These are phyloP conservation scores for Planiliza haematocheilus DNA, from an alignment of 2,113 vertebrate species.

Conservation along the genomic window DNA sequence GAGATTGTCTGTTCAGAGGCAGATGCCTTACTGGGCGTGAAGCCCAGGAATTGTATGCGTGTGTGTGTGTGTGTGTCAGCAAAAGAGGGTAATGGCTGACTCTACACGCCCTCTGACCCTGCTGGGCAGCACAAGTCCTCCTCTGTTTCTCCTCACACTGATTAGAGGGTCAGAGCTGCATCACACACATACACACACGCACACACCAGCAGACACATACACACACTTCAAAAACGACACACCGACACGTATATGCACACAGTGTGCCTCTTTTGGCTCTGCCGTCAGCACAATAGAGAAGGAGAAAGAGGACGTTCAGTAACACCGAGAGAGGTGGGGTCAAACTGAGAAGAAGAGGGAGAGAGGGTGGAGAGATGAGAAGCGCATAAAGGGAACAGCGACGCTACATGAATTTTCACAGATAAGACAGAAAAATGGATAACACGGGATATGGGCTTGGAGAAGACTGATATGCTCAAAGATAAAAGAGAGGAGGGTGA, in stretches of 20 bases:
- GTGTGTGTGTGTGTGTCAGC: slow-evolving; percentile 63
- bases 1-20: slow-evolving; percentile 71
- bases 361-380: slow-evolving; percentile 44
- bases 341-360: slow-evolving; percentile 54
- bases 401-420: slow-evolving; percentile 66
- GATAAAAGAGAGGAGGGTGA: slow-evolving; percentile 66
- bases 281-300: slow-evolving; percentile 76
- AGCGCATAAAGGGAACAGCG: slow-evolving; percentile 56
- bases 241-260: slow-evolving; percentile 46
- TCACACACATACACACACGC: slow-evolving; percentile 48
- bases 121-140: slow-evolving; percentile 83
- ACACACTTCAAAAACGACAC: slow-evolving; percentile 27
- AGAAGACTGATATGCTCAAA: slow-evolving; percentile 62
- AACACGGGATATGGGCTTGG: slow-evolving; percentile 65
- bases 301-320: slow-evolving; percentile 71
- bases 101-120: slow-evolving; percentile 85
- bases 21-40: slow-evolving; percentile 83
- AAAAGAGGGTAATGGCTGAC: slow-evolving; percentile 82
- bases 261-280: slow-evolving; percentile 63
- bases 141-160: slow-evolving; percentile 88
- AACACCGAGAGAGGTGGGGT: slow-evolving; percentile 54
- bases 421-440: slow-evolving; percentile 69
- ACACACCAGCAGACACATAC: slow-evolving; percentile 37
- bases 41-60: slow-evolving; percentile 80
- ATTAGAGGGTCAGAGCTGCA: slow-evolving; percentile 84